Base-by-base conservation (phyloP, 2,113 vertebrate genomes). In the Macaca nemestrina region DNA sequence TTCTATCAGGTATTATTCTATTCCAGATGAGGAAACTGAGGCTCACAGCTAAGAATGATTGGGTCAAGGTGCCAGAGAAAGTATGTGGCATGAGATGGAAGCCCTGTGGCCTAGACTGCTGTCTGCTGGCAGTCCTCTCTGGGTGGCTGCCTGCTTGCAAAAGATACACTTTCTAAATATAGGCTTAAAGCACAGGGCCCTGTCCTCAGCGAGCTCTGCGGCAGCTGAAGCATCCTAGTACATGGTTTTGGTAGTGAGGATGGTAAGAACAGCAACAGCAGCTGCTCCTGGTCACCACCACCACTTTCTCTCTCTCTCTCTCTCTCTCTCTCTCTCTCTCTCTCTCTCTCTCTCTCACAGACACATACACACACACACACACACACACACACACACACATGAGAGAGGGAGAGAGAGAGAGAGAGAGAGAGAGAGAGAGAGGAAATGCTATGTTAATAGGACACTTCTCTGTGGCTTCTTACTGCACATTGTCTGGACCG, bases 1-100 rank as follows among this genome's bases (percentile, higher is more conserved):
- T 72, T 32, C 50, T 4, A 83, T 35, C 68, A 75, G 89, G 64
- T 80, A 94, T 57, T 40, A 67, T 52, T 96, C 14, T 14, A 43
- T 90, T 85, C 88, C 91, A 87, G 68, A 76, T 68, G 82, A 90
- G 80, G 92, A 98, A 97, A 97, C 96, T 96, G 98, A 98, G 97
- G 91, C 86, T 76, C 48, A 17, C 43, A 72, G 82, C 50, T 55
- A 70, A 17, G n/a, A 88, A 32, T 8, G 80, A 35, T 2, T 17
- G 61, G 72, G 23, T 50, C 17, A 11, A 82, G 23, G 73, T 73
- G 23, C 48, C 78, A 91, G 73, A 80, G 90, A 55, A 59, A 72
- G 76, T 32, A 85, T 61, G 35, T 14, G 23, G n/a, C 61, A n/a
- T 35, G 59, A 94, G 79, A 40, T 1, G 20, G 64, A 84, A 68